Evolutionary conservation across 1,140 invertebrate genomes (phyloP), one percentile per base, ranked within the genome.

Genomic region (Papilio aristodemus): DNA sequence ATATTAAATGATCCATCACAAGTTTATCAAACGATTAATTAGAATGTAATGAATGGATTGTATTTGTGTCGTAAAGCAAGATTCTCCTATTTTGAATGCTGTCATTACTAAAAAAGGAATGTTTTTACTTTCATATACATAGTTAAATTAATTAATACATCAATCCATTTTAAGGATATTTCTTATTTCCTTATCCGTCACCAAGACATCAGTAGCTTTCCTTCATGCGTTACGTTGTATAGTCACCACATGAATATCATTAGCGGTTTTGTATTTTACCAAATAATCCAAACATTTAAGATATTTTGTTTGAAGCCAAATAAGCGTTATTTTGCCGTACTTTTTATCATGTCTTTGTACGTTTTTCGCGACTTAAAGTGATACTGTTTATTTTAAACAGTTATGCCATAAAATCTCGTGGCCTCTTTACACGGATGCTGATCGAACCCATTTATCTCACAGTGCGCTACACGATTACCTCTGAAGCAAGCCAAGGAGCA

Each of bases 371-470:
- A n/a, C n/a, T n/a, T n/a, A n/a, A n/a, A n/a, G n/a, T n/a, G n/a
- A n/a, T n/a, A n/a, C n/a, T 59, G 27, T 13, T 36, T 14, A 36
- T 13, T 36, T 59, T n/a, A 7, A 57, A 37, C 36, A 59, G 4
- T 8, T n/a, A 6, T 32, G 13, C 2, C 37, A 59, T 60, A 36
- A 37, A 22, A 2, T 19, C 14, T n/a, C 10, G 36, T 39, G 59
- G 38, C 59, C 59, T 62, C 59, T 38, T 37, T 62, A 37, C 7
- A 62, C 59, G 32, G 32, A 62, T 36, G 27, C 32, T 19, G 59
- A 6, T 36, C n/a, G 14, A 38, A 38, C 27, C 59, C 32, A 62
- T 62, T 62, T 38, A 38, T 62, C 59, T 17, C 8, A 0, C 59
- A 62, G 36, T 3, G 43, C 43, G 13, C 43, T 14, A 14, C 32